Evolutionary conservation across 2,888 invertebrate species (phyloP).

Genomic region (Epistrophe grossulariae): DNA sequence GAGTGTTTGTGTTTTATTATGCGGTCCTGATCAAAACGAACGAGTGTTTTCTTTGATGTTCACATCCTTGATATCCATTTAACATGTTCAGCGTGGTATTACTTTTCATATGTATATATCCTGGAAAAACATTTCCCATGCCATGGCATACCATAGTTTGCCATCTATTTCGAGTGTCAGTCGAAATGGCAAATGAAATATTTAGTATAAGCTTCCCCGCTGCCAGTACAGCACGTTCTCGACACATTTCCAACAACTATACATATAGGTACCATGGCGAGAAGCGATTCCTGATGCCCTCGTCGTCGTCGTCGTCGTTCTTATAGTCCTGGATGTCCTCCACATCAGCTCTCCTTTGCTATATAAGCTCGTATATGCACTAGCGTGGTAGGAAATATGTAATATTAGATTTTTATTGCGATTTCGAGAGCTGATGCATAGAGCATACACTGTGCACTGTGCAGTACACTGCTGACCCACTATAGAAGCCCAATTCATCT

Average conservation of each 20-base stretch:
- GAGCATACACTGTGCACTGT: neutral
- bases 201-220: slow-evolving; percentile 55
- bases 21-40: slow-evolving; percentile 45
- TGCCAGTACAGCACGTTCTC: slow-evolving; percentile 55
- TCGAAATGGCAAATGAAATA: slow-evolving; percentile 67
- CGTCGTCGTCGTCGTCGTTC: neutral
- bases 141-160: slow-evolving; percentile 28
- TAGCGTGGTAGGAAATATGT: slow-evolving; percentile 63
- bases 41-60: slow-evolving; percentile 55
- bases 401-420: slow-evolving; percentile 75
- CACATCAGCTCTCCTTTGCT: neutral
- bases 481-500: slow-evolving; percentile 25
- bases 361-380: neutral
- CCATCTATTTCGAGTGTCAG: slow-evolving; percentile 56
- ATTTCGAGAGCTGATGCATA: slow-evolving; percentile 50
- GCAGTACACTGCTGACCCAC: slow-evolving; percentile 43
- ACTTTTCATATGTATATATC: slow-evolving; percentile 43
- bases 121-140: slow-evolving; percentile 52
- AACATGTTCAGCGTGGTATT: slow-evolving; percentile 50
- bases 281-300: slow-evolving; percentile 20
- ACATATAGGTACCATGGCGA: neutral
- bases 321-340: neutral
- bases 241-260: slow-evolving; percentile 54
- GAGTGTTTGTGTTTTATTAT: slow-evolving; percentile 30
- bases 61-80: slow-evolving; percentile 60